Percentiles rank a stretch among this genome's conserved stretches.
Conservation (phyloP, 35 echinoderm and acorn worm species). For the Amphiura filiformis region DNA sequence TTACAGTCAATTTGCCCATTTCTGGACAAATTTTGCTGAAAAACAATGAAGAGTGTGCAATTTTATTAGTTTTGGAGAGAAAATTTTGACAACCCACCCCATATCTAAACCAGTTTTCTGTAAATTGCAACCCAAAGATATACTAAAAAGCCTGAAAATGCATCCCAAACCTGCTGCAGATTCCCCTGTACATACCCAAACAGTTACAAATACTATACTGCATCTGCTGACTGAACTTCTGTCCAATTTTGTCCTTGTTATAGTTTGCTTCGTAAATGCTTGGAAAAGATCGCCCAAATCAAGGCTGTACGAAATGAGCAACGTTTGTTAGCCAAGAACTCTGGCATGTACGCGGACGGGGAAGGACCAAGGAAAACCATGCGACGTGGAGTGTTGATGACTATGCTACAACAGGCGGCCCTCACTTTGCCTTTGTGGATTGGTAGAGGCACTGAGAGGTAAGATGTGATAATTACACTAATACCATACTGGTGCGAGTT, state of each 20-base stretch:
- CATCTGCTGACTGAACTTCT: too few species aligned
- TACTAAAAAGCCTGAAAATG: too few species aligned
- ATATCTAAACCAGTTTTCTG: too few species aligned
- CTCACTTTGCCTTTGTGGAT: conserved; percentile 89
- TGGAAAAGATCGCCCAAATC: conserved; percentile 74
- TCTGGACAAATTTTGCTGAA: not conserved
- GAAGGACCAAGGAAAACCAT: conserved; percentile 95
- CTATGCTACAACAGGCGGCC: conserved; percentile 92
- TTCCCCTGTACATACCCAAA: too few species aligned
- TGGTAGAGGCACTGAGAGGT: conserved; percentile 80
- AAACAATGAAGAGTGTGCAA: too few species aligned
- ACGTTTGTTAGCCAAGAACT: conserved; percentile 64
- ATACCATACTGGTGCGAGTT: too few species aligned
- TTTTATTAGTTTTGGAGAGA: not conserved
- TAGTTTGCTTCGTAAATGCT: conserved; percentile 58
- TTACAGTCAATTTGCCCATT: too few species aligned
- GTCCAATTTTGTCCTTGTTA: not conserved
- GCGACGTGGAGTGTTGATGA: conserved; percentile 95
- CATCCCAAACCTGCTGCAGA: too few species aligned
- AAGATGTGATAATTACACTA: too few species aligned
- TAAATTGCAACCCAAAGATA: too few species aligned
- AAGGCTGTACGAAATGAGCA: conserved; percentile 80
- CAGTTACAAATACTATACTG: too few species aligned
- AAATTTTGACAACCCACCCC: too few species aligned
- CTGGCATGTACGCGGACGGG: conserved; percentile 45